Evolutionary conservation across 1,140 invertebrate genomes (phyloP), one percentile per base, ranked within the genome.

Genomic region (Drosophila gunungcola): DNA sequence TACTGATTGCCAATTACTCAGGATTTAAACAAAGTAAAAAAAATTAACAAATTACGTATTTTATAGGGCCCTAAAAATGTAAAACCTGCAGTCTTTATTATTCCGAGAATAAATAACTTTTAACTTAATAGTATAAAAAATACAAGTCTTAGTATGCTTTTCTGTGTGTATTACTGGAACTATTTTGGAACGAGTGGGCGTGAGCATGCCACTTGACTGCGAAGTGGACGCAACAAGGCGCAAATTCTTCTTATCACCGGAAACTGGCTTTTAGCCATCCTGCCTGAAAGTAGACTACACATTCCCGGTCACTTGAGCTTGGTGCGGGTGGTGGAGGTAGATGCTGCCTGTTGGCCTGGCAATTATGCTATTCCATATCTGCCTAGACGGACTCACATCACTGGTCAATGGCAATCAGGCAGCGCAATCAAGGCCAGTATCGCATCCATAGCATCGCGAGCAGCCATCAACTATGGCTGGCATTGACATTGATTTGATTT

Each of bases 401-500:
- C 67, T 70, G 64, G 64, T 29, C 63, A 68, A 46, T 68, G 62
- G 64, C 67, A 70, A 68, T 70, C 49, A 56, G 51, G 41, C 48
- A 29, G 6, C 21, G 67, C 76, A 79, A 65, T 65, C 54, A 73
- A 54, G 67, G 60, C 48, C 48, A 41, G 34, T 52, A 42, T 43
- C 55, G 27, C 45, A 27, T 32, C 38, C 49, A 45, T 13, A 25
- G 38, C 48, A 60, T 60, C 68, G 56, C 67, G 32, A 49, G 39
- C 43, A 48, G 51, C 64, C 58, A 53, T 48, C 42, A 62, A 39
- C 48, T 13, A 75, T 46, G 73, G 54, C 38, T 81, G 79, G 55
- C 43, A 64, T 57, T 79, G 80, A 84, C 80, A 79, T 79, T 82
- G 80, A 82, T 82, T 84, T 79, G 75, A 82, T 84, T 79, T 62